phyloP scores from a whole-genome alignment of 2,888 invertebrate genomes.

The Meiosimyza decipiens region DNA sequence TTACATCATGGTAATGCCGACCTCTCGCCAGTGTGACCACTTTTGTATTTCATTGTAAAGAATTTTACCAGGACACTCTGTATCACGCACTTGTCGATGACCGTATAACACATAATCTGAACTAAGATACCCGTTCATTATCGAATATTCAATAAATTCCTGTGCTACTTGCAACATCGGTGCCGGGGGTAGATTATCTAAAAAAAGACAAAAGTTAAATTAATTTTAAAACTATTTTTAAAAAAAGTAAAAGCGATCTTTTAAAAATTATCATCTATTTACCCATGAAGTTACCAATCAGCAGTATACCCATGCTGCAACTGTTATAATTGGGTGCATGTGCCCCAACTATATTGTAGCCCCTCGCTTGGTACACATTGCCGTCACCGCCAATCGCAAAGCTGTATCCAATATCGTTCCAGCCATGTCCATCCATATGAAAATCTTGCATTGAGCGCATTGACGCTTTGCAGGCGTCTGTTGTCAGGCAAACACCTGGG shows the following conservation, averaged over 20 bases:
- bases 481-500: constrained; percentile 48
- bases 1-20: neutral
- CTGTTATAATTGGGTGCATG: constrained; percentile 75
- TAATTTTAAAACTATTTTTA: neutral
- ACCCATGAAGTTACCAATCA: constrained; percentile 69
- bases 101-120: constrained; percentile 72
- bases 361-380: constrained; percentile 69
- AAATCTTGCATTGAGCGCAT: constrained; percentile 58
- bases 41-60: constrained; percentile 70
- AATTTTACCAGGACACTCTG: constrained; percentile 74
- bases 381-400: constrained; percentile 63
- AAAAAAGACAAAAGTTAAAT: neutral
- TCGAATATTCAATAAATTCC: constrained; percentile 71
- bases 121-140: constrained; percentile 69
- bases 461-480: constrained; percentile 51
- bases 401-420: constrained; percentile 62
- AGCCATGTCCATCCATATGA: constrained; percentile 59
- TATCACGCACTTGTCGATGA: constrained; percentile 70
- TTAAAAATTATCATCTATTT: constrained; percentile 16
- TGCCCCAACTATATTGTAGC: constrained; percentile 74
- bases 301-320: constrained; percentile 73
- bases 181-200: constrained; percentile 71
- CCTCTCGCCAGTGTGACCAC: constrained; percentile 69
- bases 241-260: neutral
- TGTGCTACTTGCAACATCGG: constrained; percentile 70